phyloP scores from a whole-genome alignment of 2,113 vertebrate genomes.

The Megaceryle torquata region DNA sequence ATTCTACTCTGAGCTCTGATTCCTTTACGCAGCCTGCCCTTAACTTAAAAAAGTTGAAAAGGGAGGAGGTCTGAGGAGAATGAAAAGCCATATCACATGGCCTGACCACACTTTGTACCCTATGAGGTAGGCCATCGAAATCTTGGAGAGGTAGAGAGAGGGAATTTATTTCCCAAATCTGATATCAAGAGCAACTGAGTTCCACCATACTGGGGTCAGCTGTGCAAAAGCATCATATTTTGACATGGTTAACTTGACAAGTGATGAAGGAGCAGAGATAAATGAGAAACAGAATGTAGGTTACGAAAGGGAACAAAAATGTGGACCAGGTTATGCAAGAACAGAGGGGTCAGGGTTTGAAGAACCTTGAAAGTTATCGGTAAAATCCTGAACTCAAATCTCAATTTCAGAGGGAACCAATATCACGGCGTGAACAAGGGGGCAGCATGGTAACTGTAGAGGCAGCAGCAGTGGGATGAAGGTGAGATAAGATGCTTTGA shows the following conservation, averaged over 20 bases:
- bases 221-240: not conserved
- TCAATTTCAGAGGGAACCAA: not conserved
- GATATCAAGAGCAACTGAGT: constrained; percentile 5
- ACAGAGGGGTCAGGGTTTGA: constrained; percentile 41
- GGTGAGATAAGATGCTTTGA: not conserved
- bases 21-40: constrained; percentile 44
- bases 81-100: constrained; percentile 41
- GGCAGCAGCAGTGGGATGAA: not conserved
- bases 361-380: constrained; percentile 2
- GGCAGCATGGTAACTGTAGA: constrained; percentile 1
- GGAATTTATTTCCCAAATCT: constrained; percentile 31
- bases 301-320: constrained; percentile 22
- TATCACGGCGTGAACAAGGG: not conserved
- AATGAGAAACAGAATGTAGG: constrained; percentile 48
- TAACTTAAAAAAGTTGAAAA: constrained; percentile 53
- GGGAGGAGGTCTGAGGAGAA: constrained; percentile 21
- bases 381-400: constrained; percentile 19
- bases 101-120: not conserved
- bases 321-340: constrained; percentile 26
- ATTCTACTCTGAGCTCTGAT: constrained; percentile 56
- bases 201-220: not conserved
- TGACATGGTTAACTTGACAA: constrained; percentile 2
- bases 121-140: not conserved
- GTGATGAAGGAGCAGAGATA: not conserved
- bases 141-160: not conserved